phyloP scores from a whole-genome alignment of 2,113 vertebrate species.

The Cynoglossus semilaevis region DNA sequence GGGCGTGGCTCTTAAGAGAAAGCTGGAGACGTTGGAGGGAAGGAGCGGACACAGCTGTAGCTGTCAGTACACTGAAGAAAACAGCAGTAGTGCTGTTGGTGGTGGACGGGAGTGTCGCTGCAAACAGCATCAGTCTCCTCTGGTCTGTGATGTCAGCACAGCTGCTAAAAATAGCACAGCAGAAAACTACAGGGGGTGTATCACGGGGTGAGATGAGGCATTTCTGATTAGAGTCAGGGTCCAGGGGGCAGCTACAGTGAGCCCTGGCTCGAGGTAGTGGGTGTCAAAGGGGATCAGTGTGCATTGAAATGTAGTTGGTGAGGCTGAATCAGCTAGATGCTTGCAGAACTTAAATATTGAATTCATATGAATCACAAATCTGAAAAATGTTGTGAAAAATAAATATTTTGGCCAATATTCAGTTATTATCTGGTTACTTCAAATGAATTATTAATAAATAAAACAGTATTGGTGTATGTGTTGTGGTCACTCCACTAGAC shows the following conservation, averaged over 20 bases:
- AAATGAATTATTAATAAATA: too few relatives aligned
- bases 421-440: too few relatives aligned
- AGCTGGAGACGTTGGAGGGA: slow-evolving; percentile 11
- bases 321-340: slow-evolving; percentile 66
- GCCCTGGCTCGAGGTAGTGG: slow-evolving; percentile 17
- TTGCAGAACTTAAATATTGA: too few relatives aligned
- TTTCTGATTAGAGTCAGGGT: slow-evolving; percentile 28
- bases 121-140: slow-evolving; percentile 57
- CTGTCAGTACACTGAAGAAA: slow-evolving; percentile 55
- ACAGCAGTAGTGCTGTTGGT: slow-evolving; percentile 16
- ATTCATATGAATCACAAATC: too few relatives aligned
- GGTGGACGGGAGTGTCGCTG: slow-evolving; percentile 52
- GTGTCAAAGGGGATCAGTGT: slow-evolving; percentile 32
- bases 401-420: too few relatives aligned
- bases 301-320: slow-evolving; percentile 35
- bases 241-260: slow-evolving; percentile 35
- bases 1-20: slow-evolving; percentile 11
- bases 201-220: slow-evolving; percentile 37
- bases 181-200: slow-evolving; percentile 37
- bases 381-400: too few relatives aligned
- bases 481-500: too few relatives aligned
- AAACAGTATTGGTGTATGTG: too few relatives aligned
- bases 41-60: slow-evolving; percentile 58
- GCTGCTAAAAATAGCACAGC: slow-evolving; percentile 78
- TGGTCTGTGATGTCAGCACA: slow-evolving; percentile 75